Evolutionary conservation across 2,888 invertebrate species (phyloP), one percentile per base, ranked within the genome.

Genomic region (Polyommatus icarus): DNA sequence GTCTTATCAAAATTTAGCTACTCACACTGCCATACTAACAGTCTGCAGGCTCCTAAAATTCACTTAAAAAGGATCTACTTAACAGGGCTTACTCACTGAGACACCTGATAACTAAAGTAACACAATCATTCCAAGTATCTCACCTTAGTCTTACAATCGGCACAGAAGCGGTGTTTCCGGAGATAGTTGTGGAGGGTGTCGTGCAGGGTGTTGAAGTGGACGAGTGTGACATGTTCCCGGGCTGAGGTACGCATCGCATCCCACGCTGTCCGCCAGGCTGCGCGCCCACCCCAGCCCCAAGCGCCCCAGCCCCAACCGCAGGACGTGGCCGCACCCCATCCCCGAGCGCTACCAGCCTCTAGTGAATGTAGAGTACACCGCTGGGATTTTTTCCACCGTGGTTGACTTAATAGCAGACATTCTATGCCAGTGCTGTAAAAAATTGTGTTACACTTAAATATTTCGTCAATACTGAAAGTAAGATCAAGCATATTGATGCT

Each of bases 61-160:
- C 46, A 46, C 10, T 46, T 46, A 10, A 46, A 46, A 46, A 46
- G 10, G 10, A 46, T 46, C 10, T 46, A 46, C 46, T 3, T 12
- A 46, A 46, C 3, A 46, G 10, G 46, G 46, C 10, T 46, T 46
- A 54, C 54, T 18, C 18, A 50, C 50, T 15, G 54, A 54, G 46
- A 18, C 54, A 54, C 12, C 12, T 5, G 5, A 18, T 18, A 54
- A 54, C 54, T 18, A 67, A 18, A 12, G 24, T 72, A 61, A 71
- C 40, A 50, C 12, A 29, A n/a, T 67, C 10, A 46, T 46, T 46
- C 10, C 40, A 24, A 24, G 15, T 32, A 76, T 71, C 88, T 89
- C 80, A 99, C 98, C 95, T 98, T 99, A 81, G 98, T 97, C 83
- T 98, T 97, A 88, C 99, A 99, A 87, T 99, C 99, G 3, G 97